Evolutionary conservation across 2,888 invertebrate genomes (phyloP).

Genomic region (Rhagium mordax): DNA sequence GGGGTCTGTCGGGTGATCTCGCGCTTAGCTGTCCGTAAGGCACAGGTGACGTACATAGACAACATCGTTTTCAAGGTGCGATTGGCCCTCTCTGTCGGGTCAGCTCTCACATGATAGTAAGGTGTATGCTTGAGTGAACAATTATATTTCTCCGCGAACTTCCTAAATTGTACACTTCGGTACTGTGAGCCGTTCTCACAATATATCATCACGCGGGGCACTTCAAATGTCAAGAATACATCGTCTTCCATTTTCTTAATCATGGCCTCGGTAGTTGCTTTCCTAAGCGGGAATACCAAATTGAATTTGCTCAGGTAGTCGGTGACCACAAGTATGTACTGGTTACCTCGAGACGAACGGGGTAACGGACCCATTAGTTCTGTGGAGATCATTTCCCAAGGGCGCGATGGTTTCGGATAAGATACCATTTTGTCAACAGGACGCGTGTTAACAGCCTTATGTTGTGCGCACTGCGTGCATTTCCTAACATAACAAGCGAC

Average conservation of each 20-base stretch:
- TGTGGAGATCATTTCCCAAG: constrained; percentile 42
- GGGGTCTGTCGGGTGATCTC: too few species aligned
- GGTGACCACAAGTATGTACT: constrained; percentile 36
- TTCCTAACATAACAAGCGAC: constrained; percentile 44
- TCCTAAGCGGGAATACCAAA: constrained; percentile 34
- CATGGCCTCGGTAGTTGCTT: constrained; percentile 25
- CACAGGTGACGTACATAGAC: too few species aligned
- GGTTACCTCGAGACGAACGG: constrained; percentile 16
- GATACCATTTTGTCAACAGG: constrained; percentile 47
- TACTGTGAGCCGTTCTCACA: constrained; percentile 45
- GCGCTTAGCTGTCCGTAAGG: too few species aligned
- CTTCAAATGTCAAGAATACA: constrained; percentile 47
- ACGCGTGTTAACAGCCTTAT: constrained; percentile 43
- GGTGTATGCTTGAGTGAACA: too few species aligned
- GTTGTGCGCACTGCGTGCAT: constrained; percentile 44
- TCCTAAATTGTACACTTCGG: not conserved
- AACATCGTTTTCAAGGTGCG: too few species aligned
- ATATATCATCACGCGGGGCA: constrained; percentile 1
- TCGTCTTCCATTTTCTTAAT: constrained; percentile 34
- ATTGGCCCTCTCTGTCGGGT: too few species aligned
- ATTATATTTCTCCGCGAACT: too few species aligned
- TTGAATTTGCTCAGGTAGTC: constrained; percentile 39
- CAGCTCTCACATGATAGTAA: too few species aligned
- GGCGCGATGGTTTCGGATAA: constrained; percentile 5
- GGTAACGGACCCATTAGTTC: constrained; percentile 51